Base-by-base conservation (phyloP, 2,113 vertebrate species). In the Ctenodactylus gundi region DNA sequence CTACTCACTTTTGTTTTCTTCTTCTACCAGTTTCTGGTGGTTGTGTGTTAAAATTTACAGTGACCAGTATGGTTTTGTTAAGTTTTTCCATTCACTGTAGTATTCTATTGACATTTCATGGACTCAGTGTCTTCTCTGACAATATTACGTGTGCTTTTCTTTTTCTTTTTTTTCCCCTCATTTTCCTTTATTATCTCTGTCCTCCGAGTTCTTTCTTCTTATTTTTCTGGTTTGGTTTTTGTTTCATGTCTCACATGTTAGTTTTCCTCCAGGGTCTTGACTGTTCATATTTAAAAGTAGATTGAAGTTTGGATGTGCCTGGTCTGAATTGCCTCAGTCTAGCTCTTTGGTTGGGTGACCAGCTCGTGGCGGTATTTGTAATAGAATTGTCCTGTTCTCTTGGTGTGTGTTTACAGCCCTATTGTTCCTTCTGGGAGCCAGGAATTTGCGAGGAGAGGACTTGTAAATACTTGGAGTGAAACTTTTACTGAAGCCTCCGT, bases 271-370 rank as follows among this genome's bases (percentile, higher is more conserved):
- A 9, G 25, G 57, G 25, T 51, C 39, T 64, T 46, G 51, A n/a
- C 41, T 75, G 7, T 57, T 86, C 2, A 18, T 65, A 78, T 84
- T 55, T 58, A 81, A 90, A 21, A 81, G 10, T 20, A 21, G 41
- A 72, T 3, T 0, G 9, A 62, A 31, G 55, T 1, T 4, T 58
- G 17, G 27, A 3, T 65, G 65, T 41, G n/a, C 2, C 0, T n/a
- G 36, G 20, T 44, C n/a, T n/a, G n/a, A n/a, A n/a, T n/a, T n/a
- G n/a, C n/a, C n/a, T n/a, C n/a, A n/a, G 7, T 41, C 29, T 60
- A 23, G 4, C n/a, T 51, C n/a, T 85, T 64, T 15, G 15, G 20
- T 12, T 12, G 27, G 15, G 17, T n/a, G 21, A 31, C 13, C 1
- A 51, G n/a, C n/a, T 15, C 57, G 11, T 39, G 41, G 29, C 6